A percentile compares a stretch with the other conserved stretches of the same genome.
Conservation (phyloP, 2,888 invertebrate genomes). For the Yponomeuta evonymella region DNA sequence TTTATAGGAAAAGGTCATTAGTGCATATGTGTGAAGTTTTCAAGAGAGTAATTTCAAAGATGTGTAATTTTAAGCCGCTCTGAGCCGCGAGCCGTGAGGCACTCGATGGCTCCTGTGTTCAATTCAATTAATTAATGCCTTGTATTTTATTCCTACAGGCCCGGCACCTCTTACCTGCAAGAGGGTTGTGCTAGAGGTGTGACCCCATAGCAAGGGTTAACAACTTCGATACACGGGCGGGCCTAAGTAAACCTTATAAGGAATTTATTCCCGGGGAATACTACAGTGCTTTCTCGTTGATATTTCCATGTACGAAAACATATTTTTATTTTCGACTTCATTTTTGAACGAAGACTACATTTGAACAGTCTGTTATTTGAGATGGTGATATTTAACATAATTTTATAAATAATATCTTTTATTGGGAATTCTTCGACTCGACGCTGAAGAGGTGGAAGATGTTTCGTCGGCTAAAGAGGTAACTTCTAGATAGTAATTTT, state of each 20-base stretch:
- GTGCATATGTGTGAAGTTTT: too few relatives aligned
- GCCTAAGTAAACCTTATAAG: constrained; percentile 70
- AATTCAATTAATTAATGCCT: constrained; percentile 70
- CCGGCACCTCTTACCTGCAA: constrained; percentile 77
- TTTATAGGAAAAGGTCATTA: too few relatives aligned
- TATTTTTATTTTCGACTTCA: constrained; percentile 36
- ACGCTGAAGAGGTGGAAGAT: neutral
- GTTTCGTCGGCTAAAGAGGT: constrained; percentile 19
- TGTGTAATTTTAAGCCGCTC: constrained; percentile 32
- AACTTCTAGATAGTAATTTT: constrained; percentile 16
- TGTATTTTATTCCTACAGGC: constrained; percentile 78
- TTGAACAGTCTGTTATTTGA: constrained; percentile 31
- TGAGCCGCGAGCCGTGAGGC: constrained; percentile 68
- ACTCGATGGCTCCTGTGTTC: constrained; percentile 68
- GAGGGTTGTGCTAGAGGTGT: constrained; percentile 77
- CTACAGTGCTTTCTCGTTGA: constrained; percentile 47
- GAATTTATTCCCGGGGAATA: constrained; percentile 70
- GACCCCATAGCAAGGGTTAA: constrained; percentile 76
- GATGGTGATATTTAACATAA: constrained; percentile 38
- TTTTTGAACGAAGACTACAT: constrained; percentile 22
- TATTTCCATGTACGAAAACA: constrained; percentile 39
- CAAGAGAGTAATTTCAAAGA: constrained; percentile 10
- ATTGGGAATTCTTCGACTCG: neutral
- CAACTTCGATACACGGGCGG: constrained; percentile 77
- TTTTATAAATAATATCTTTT: constrained; percentile 12